Evolutionary conservation across 2,888 invertebrate species (phyloP).

Genomic region (Dicroscelio sp.): DNA sequence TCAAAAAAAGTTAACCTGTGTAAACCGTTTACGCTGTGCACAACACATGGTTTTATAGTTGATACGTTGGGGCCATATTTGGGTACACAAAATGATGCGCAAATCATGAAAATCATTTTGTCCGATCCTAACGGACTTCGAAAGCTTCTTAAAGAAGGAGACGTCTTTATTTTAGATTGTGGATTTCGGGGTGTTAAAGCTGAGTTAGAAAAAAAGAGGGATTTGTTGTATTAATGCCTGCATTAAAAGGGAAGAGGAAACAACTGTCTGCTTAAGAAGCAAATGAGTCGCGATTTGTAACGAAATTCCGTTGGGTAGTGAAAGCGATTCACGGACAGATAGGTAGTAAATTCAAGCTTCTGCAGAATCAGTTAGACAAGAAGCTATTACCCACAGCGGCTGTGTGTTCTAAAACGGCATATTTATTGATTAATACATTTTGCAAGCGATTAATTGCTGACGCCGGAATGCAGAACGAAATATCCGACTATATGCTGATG

Average conservation of each 20-base stretch:
- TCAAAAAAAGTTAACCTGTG: conserved; percentile 53
- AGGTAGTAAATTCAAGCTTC: conserved; percentile 59
- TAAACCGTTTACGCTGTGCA: conserved; percentile 55
- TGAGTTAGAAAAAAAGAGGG: conserved; percentile 49
- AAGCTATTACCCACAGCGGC: conserved; percentile 65
- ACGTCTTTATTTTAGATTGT: conserved; percentile 83
- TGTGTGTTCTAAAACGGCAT: conserved; percentile 49
- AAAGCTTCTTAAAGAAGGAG: conserved; percentile 75
- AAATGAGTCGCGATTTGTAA: conserved; percentile 81
- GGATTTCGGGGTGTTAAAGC: conserved; percentile 60
- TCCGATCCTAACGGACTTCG: conserved; percentile 54
- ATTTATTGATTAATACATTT: conserved; percentile 67
- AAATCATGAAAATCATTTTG: conserved; percentile 75
- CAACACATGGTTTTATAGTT: conserved; percentile 54
- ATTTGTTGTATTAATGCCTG: conserved; percentile 78
- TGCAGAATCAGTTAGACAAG: conserved; percentile 67
- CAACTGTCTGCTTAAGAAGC: conserved; percentile 81
- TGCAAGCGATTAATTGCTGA: conserved; percentile 70
- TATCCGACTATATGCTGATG: neutral
- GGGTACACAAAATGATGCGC: conserved; percentile 80
- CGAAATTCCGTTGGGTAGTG: conserved; percentile 80
- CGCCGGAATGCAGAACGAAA: conserved; percentile 16
- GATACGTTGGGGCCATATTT: conserved; percentile 75
- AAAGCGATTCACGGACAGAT: conserved; percentile 73
- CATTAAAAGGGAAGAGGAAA: conserved; percentile 82